A percentile compares a stretch with the other conserved stretches of the same genome.
Evolutionary conservation across 2,797 vertebrate genomes (phyloP).

Genomic region (Lophius americanus): DNA sequence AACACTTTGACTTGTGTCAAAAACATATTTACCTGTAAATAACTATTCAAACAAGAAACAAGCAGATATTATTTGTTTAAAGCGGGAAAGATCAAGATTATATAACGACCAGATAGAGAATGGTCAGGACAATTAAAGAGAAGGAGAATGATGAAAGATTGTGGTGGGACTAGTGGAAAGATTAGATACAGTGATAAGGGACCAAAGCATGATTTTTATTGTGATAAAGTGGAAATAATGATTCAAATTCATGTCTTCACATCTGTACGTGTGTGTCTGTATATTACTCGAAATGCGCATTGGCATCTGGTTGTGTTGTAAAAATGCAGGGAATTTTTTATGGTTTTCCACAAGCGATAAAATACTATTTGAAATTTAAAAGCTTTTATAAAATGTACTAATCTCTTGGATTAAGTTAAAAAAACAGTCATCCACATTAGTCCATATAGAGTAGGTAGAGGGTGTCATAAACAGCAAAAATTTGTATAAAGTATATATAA

Average conservation of each 20-base stretch:
- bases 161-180: not conserved
- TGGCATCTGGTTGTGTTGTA: too few species aligned
- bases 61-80: not conserved
- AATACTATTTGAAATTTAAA: too few species aligned
- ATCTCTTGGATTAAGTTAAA: too few species aligned
- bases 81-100: conserved; percentile 1
- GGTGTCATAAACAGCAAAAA: too few species aligned
- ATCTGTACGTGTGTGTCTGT: conserved; percentile 14
- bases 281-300: not conserved
- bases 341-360: too few species aligned
- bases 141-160: conserved; percentile 29
- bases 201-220: conserved; percentile 9
- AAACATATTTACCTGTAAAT: not conserved
- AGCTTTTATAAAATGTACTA: too few species aligned
- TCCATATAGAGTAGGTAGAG: too few species aligned
- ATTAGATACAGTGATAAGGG: conserved; percentile 26
- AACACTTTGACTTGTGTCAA: not conserved
- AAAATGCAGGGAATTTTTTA: too few species aligned
- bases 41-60: not conserved
- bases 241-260: conserved; percentile 14
- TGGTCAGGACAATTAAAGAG: conserved; percentile 15
- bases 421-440: too few species aligned
- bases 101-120: conserved; percentile 24
- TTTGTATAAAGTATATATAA: too few species aligned
- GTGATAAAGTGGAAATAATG: conserved; percentile 27